Percentiles rank a stretch among this genome's conserved stretches.
phyloP scores from a whole-genome alignment of 2,797 vertebrate genomes.

The Pteropus rufus region DNA sequence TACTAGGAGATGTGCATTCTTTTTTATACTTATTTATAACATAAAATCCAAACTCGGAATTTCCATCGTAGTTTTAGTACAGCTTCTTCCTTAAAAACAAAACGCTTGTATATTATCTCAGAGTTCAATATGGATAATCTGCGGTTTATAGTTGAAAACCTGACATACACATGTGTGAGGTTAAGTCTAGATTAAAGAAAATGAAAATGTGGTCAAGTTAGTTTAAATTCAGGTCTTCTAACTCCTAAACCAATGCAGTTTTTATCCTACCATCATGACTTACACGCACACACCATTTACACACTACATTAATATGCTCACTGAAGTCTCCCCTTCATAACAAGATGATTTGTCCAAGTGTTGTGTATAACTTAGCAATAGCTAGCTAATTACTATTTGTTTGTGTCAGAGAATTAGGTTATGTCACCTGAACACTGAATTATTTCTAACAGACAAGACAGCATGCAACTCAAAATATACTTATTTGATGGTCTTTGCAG shows the following conservation, averaged over 20 bases:
- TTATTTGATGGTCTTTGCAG: background rate
- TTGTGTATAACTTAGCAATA: background rate
- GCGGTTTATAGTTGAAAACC: background rate
- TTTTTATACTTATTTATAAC: background rate
- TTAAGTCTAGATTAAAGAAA: background rate
- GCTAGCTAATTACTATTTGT: background rate
- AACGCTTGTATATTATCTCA: background rate
- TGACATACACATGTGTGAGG: background rate
- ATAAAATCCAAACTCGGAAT: background rate
- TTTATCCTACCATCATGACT: background rate
- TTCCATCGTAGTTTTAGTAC: background rate
- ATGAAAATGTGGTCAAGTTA: background rate
- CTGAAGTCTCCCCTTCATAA: background rate
- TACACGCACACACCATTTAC: background rate
- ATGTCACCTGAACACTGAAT: background rate
- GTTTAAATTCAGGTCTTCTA: background rate
- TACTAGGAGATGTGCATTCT: background rate
- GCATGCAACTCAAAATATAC: background rate
- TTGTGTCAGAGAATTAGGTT: background rate
- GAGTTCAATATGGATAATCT: background rate
- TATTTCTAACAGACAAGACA: background rate
- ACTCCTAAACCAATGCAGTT: background rate
- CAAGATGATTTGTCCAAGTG: background rate
- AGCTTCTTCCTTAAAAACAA: background rate
- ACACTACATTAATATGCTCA: fast-evolving